Base-by-base conservation (phyloP, 2,888 invertebrate genomes). In the Drosophila kokeensis region DNA sequence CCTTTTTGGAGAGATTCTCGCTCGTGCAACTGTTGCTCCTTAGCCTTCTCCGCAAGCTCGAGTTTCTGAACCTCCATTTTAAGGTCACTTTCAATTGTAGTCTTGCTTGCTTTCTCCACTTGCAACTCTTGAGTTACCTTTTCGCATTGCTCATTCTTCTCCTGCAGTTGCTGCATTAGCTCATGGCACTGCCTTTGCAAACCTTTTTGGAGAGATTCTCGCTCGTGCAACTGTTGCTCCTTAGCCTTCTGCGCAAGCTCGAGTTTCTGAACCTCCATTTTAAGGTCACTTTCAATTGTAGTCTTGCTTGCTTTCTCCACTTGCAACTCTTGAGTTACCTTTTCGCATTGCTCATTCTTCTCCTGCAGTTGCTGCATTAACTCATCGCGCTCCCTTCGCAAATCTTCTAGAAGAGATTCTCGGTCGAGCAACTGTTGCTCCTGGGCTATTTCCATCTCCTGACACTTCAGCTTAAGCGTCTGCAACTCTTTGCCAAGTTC, bases 401-500 rank as follows among this genome's bases (percentile, higher is more conserved):
- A 50, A 30, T 1, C n/a, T 30, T 30, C 3, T n/a, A 2, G 1
- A 0, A n/a, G 7, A n/a, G 13, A 30, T 50, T 50, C 50, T 0
- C 18, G 7, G 0, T 38, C 38, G 18, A 0, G 8, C 18, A 38
- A 8, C n/a, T 38, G 38, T 38, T 50, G 29, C 21, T 21, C 21
- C 21, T 11, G 21, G 1, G 21, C 10, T 11, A 0, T 21, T 0
- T 18, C 2, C 27, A 5, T 3, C 27, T 4, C 27, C 4, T 27
- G 5, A 27, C 27, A 27, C 6, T 21, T 0, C 21, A 21, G 21
- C n/a, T n/a, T 0, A 0, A 40, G 4, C n/a, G 4, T 30, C 6
- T 30, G 11, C 1, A 50, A 1, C 8, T 15, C 32, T 1, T 1
- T 53, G 13, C 2, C 21, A 32, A 53, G 52, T 8, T 32, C 21